Evolutionary conservation across 2,797 vertebrate genomes (phyloP).

Genomic region (Lerista edwardsae): DNA sequence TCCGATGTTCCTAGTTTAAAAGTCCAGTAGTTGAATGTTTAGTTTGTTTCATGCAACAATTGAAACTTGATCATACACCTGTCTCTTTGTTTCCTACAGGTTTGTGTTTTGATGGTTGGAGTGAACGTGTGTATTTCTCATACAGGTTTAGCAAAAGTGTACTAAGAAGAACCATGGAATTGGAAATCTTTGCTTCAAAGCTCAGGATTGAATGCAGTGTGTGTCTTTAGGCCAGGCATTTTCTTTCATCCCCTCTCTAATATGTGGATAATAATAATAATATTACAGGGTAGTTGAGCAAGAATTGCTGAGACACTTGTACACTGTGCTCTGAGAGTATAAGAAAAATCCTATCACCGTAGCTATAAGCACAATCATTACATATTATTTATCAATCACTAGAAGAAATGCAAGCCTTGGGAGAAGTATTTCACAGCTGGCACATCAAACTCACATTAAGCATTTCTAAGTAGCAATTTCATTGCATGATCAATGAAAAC

Average conservation of each 20-base stretch:
- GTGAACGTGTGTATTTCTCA: neutral
- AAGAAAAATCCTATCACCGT: neutral
- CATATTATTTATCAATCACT: neutral
- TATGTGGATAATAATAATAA: neutral
- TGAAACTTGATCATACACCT: neutral
- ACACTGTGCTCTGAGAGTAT: neutral
- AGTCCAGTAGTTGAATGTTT: neutral
- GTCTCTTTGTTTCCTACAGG: neutral
- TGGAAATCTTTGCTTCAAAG: neutral
- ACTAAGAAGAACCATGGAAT: too few relatives aligned
- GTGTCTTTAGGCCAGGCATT: neutral
- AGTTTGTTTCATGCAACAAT: neutral
- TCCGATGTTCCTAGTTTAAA: neutral
- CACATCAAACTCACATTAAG: neutral
- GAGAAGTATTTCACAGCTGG: neutral
- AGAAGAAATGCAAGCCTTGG: neutral
- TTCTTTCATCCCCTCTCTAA: neutral
- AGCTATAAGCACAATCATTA: neutral
- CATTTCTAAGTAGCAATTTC: neutral
- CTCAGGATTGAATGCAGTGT: neutral
- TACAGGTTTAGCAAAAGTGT: too few relatives aligned
- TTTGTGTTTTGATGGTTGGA: neutral
- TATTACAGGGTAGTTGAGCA: neutral
- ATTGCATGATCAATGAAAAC: neutral
- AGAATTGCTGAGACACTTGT: neutral